A percentile compares a stretch with the other conserved stretches of the same genome.
phyloP scores from a whole-genome alignment of 2,797 vertebrate genomes.

The Gorsachius magnificus region DNA sequence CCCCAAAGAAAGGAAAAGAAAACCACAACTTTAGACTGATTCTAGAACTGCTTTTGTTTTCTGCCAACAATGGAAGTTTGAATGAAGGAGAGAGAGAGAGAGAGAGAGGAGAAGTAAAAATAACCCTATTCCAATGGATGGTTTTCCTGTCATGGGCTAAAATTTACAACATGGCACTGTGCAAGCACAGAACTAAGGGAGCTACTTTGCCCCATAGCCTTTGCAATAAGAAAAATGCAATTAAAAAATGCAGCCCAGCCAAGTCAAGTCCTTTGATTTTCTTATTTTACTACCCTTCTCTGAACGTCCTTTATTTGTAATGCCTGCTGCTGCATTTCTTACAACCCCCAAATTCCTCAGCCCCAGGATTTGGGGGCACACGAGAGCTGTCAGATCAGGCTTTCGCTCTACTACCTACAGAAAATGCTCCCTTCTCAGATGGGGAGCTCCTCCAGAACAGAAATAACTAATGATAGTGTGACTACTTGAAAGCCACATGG shows the following conservation, averaged over 20 bases:
- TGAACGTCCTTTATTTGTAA: background rate
- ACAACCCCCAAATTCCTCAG: background rate
- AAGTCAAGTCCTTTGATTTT: background rate
- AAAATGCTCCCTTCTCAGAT: background rate
- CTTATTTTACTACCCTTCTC: background rate
- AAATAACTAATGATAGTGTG: constrained; percentile 44
- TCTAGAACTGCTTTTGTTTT: background rate
- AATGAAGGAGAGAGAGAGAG: background rate
- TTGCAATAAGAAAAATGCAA: background rate
- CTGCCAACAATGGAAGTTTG: background rate
- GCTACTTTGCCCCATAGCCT: background rate
- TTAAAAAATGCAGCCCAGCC: background rate
- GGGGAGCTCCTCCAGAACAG: constrained; percentile 23
- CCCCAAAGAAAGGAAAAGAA: background rate
- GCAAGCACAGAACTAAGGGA: background rate
- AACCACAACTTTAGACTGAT: background rate
- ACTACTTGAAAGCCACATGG: constrained; percentile 36
- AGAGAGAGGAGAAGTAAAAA: background rate
- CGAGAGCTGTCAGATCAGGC: background rate
- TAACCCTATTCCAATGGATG: background rate
- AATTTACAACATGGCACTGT: background rate
- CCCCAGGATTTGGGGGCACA: background rate
- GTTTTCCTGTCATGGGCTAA: background rate
- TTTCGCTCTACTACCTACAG: background rate
- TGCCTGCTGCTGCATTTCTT: background rate